Evolutionary conservation across 2,113 vertebrate species (phyloP), one percentile per base, ranked within the genome.

Genomic region (Ophiodon elongatus): DNA sequence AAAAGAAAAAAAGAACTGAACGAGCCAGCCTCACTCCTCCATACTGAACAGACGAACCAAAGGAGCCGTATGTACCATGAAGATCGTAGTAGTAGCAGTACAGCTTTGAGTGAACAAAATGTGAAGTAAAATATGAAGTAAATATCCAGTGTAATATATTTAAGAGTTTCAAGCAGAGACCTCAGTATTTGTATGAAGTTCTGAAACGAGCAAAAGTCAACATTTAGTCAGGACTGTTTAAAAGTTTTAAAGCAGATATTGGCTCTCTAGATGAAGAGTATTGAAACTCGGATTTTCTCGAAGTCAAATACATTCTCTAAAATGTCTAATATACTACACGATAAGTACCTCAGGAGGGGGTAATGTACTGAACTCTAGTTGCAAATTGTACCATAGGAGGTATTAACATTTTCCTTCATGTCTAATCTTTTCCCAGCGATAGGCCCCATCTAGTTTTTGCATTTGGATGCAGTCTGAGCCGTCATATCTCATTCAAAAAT

Each of bases 401-500:
- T 45, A 76, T 83, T 72, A 80, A 76, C 31, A 64, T 76, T 85
- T 82, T 21, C 68, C 39, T 59, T 66, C 39, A 29, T 64, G 72
- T 82, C 76, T 84, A 88, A 90, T 90, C 83, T 75, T 29, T 73
- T 68, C 33, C 54, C 71, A n/a, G 15, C 6, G 60, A 83, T 31
- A 31, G 80, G 70, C 39, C 79, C 79, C 67, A 37, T 90, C 56
- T 45, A n/a, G 62, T 63, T 89, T 85, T 80, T 79, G 75, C 68
- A 80, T 90, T 85, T 88, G 86, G 85, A 87, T 80, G 75, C 69
- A 56, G 82, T 68, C 74, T 47, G 47, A 78, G 75, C 82, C 29
- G 59, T 89, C 82, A 70, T 73, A 80, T 86, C 83, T 86, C 85
- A 86, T 88, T 88, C 84, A 90, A 50, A 89, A 88, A 87, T 80